These are phyloP conservation scores for Cacoxenus indagator DNA, from an alignment of 2,888 invertebrate species.

Conservation along the genomic window DNA sequence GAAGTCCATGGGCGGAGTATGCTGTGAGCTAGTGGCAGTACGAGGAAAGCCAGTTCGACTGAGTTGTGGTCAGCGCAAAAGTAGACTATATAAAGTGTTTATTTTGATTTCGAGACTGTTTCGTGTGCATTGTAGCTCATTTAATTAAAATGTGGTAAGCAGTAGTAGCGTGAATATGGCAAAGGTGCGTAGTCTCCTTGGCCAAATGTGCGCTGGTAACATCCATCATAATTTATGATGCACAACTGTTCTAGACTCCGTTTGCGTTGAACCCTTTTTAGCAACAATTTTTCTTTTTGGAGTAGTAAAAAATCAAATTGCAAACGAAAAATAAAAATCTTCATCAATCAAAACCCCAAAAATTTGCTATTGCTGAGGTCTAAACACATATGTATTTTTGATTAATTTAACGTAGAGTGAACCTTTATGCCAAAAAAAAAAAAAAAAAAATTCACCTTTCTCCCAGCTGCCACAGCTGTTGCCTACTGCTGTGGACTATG, in stretches of 20 bases:
- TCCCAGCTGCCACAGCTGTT: background rate
- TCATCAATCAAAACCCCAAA: too few species aligned
- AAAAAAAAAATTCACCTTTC: too few species aligned
- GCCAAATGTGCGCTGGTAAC: background rate
- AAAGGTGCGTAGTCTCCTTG: background rate
- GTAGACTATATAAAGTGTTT: conserved; percentile 41
- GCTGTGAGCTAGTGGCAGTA: background rate
- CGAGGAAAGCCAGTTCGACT: background rate
- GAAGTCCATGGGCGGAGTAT: background rate
- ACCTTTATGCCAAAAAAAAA: background rate
- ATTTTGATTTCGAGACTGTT: conserved; percentile 52
- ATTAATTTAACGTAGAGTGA: background rate
- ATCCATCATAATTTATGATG: conserved; percentile 23
- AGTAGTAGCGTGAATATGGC: background rate
- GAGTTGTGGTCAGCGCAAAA: background rate
- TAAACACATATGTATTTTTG: too few species aligned
- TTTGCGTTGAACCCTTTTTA: background rate
- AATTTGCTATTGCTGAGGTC: too few species aligned
- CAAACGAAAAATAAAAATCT: too few species aligned
- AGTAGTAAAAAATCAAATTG: background rate
- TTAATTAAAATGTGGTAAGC: conserved; percentile 36
- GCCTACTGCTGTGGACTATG: background rate
- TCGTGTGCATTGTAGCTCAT: conserved; percentile 36
- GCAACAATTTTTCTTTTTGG: background rate
- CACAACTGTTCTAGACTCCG: background rate